Evolutionary conservation across 1,140 invertebrate genomes (phyloP).

Genomic region (Cepaea nemoralis): DNA sequence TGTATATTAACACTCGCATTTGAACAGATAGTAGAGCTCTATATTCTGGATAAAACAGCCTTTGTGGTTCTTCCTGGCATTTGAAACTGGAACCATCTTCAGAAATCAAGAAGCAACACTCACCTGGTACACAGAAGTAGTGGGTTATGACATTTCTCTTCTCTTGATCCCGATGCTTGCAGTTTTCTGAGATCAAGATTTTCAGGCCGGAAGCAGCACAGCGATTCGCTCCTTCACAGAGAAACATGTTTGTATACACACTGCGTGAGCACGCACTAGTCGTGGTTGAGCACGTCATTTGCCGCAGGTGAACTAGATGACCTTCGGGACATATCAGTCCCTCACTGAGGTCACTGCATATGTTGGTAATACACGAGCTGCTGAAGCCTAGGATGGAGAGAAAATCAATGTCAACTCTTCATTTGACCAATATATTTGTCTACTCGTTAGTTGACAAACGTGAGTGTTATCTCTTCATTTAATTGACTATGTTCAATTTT

Average conservation of each 20-base stretch:
- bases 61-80: too few relatives aligned
- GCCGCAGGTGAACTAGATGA: neutral
- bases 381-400: too few relatives aligned
- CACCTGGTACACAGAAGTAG: constrained; percentile 20
- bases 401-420: too few relatives aligned
- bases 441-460: too few relatives aligned
- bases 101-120: neutral
- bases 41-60: too few relatives aligned
- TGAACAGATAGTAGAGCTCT: too few relatives aligned
- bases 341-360: constrained; percentile 25
- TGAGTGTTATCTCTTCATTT: too few relatives aligned
- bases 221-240: constrained; percentile 4
- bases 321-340: neutral
- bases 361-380: constrained; percentile 31
- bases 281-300: neutral
- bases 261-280: neutral
- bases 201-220: constrained; percentile 7
- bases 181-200: neutral
- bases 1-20: too few relatives aligned
- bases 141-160: constrained; percentile 3
- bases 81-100: neutral
- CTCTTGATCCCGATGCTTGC: neutral
- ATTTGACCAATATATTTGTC: too few relatives aligned
- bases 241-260: constrained; percentile 7
- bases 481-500: too few relatives aligned